Evolutionary conservation across 2,888 invertebrate genomes (phyloP).

Genomic region (Hofmannophila pseudospretella): DNA sequence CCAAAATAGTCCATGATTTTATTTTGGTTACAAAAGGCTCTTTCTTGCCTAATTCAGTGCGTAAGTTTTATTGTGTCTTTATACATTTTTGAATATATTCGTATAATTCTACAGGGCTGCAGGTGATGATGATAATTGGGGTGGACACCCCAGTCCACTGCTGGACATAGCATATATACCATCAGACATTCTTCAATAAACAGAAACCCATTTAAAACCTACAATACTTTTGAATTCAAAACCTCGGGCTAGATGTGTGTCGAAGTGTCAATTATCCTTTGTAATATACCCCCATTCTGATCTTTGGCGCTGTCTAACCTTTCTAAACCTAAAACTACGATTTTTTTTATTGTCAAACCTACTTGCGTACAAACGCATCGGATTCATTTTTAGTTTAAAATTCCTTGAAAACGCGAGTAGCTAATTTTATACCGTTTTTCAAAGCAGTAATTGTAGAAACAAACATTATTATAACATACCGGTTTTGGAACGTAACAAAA

Average conservation of each 20-base stretch:
- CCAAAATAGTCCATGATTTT: no score
- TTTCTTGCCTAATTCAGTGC: no score
- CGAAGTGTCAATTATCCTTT: background rate
- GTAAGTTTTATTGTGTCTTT: no score
- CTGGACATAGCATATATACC: no score
- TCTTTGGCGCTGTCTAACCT: no score
- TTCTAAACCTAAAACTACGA: constrained; percentile 22
- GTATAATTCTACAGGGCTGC: no score
- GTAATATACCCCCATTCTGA: constrained; percentile 2
- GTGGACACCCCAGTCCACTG: no score
- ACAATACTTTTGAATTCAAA: background rate
- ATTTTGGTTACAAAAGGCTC: no score
- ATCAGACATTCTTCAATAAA: background rate
- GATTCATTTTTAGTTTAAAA: constrained; percentile 2
- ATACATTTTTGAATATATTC: no score
- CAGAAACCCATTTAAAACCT: background rate
- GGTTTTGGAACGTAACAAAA: no score
- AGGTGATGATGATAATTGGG: no score
- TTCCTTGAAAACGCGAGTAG: constrained; percentile 16
- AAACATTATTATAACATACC: no score
- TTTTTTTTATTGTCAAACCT: constrained; percentile 56
- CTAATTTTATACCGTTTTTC: constrained; percentile 3
- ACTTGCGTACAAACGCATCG: constrained; percentile 27
- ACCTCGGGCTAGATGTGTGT: background rate
- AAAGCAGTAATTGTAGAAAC: constrained; percentile 2